These are phyloP conservation scores for Cheilosia vernalis DNA, from an alignment of 2,888 invertebrate species.

Conservation along the genomic window DNA sequence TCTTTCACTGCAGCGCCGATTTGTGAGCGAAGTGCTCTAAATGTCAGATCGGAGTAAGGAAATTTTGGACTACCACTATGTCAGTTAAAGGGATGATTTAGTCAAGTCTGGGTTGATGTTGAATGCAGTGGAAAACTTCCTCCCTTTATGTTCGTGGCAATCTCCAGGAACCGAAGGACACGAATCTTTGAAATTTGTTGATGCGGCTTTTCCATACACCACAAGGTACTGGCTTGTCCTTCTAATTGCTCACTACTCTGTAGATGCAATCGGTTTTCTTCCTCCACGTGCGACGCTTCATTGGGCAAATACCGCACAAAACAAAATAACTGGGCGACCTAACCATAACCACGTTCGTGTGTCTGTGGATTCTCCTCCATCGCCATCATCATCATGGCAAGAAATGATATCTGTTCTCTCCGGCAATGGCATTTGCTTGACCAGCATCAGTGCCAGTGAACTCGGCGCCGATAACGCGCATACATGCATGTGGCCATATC, in stretches of 20 bases:
- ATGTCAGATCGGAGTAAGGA: too few species aligned
- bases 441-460: constrained; percentile 62
- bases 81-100: too few species aligned
- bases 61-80: too few species aligned
- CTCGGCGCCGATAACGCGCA: constrained; percentile 59
- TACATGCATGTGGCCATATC: constrained; percentile 31
- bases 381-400: constrained; percentile 10
- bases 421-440: constrained; percentile 55
- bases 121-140: neutral
- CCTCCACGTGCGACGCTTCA: neutral
- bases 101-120: too few species aligned
- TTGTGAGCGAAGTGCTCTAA: too few species aligned
- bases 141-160: neutral
- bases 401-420: constrained; percentile 49
- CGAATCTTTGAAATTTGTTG: too few species aligned
- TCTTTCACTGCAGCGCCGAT: too few species aligned
- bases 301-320: neutral
- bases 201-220: too few species aligned
- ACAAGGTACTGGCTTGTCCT: too few species aligned
- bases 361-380: neutral
- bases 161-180: too few species aligned
- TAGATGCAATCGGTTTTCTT: neutral
- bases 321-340: constrained; percentile 1
- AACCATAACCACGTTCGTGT: constrained; percentile 1
- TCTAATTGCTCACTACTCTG: too few species aligned